A percentile compares a stretch with the other conserved stretches of the same genome.
Conservation (phyloP, 2,797 vertebrate species). For the Danio kyathit region DNA sequence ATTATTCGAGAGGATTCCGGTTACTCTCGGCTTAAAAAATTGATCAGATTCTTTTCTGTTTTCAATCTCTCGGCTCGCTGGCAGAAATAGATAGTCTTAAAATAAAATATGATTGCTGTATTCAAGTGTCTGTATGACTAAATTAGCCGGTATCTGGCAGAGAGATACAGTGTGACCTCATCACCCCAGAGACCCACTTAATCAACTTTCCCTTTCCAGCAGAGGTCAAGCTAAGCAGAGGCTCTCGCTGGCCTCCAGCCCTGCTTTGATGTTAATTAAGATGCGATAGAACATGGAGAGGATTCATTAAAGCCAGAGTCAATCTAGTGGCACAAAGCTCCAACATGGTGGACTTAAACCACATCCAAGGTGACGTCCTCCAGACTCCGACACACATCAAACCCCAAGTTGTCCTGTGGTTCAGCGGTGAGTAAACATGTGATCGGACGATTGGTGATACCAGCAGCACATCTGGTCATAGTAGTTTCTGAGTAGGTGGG, state of each 20-base stretch:
- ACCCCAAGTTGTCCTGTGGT: neutral
- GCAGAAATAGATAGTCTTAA: constrained; percentile 40
- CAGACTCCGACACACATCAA: constrained; percentile 21
- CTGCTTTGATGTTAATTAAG: constrained; percentile 85
- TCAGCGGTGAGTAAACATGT: neutral
- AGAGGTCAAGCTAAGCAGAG: constrained; percentile 78
- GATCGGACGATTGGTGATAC: neutral
- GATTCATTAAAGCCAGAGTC: constrained; percentile 80
- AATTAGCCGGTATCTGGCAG: constrained; percentile 52
- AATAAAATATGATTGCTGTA: constrained; percentile 37
- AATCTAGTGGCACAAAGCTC: constrained; percentile 74
- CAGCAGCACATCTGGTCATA: neutral
- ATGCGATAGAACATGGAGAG: constrained; percentile 80
- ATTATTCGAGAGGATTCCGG: constrained; percentile 49
- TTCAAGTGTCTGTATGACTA: constrained; percentile 44
- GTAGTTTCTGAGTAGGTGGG: neutral
- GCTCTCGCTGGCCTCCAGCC: constrained; percentile 72
- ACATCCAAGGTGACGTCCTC: constrained; percentile 53
- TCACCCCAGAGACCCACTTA: constrained; percentile 70
- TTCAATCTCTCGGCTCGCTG: constrained; percentile 2
- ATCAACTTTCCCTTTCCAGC: constrained; percentile 81
- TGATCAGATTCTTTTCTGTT: constrained; percentile 18
- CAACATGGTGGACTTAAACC: constrained; percentile 63
- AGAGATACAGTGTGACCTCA: constrained; percentile 61
- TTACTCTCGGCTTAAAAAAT: constrained; percentile 29